These are phyloP conservation scores for Dolichotis patagonum DNA, from an alignment of 2,113 vertebrate species.

Conservation along the genomic window DNA sequence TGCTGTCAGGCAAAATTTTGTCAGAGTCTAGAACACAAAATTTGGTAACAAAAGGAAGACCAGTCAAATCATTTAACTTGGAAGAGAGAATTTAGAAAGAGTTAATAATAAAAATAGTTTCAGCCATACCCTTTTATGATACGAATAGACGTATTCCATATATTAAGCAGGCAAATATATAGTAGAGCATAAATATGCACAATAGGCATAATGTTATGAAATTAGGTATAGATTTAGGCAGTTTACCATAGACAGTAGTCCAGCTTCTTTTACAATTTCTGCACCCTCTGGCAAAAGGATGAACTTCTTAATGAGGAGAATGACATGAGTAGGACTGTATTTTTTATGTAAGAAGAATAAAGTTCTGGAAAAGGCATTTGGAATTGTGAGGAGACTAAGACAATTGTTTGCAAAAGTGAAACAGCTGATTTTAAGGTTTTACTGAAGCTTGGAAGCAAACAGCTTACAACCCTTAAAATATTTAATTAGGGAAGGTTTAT, in stretches of 20 bases:
- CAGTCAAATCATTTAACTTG: neutral
- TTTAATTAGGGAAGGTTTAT: conserved; percentile 72
- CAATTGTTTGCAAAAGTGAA: conserved; percentile 19
- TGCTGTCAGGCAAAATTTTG: neutral
- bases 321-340: neutral
- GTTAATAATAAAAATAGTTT: neutral
- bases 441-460: conserved; percentile 53
- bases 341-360: neutral
- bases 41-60: neutral
- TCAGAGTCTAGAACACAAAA: neutral
- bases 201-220: neutral
- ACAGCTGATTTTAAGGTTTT: conserved; percentile 49
- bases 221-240: neutral
- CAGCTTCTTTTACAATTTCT: neutral
- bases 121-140: neutral
- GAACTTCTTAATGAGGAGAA: neutral
- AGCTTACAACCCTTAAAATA: conserved; percentile 74
- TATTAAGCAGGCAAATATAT: neutral
- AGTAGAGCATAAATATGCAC: neutral
- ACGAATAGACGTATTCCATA: no score
- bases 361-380: neutral
- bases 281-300: neutral
- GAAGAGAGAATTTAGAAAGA: neutral
- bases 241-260: neutral
- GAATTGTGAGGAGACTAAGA: neutral